These are phyloP conservation scores for Chloebia gouldiae DNA, from an alignment of 2,113 vertebrate genomes.

Conservation along the genomic window DNA sequence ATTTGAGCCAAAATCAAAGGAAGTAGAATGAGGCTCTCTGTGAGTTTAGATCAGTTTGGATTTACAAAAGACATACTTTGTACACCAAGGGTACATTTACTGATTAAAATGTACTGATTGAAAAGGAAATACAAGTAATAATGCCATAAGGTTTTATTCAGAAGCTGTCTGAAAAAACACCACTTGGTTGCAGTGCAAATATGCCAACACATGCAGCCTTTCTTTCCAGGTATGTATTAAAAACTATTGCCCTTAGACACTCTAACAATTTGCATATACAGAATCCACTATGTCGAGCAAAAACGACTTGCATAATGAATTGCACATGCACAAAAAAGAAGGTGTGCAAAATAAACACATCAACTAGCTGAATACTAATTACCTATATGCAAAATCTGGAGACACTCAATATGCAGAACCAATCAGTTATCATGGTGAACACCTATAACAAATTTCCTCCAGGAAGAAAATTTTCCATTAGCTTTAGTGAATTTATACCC, in stretches of 20 bases:
- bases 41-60: background rate
- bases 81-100: background rate
- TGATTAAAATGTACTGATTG: background rate
- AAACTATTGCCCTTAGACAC: conserved; percentile 31
- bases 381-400: conserved; percentile 39
- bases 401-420: conserved; percentile 48
- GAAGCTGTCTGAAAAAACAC: background rate
- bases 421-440: conserved; percentile 52
- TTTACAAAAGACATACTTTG: background rate
- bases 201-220: background rate
- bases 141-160: background rate
- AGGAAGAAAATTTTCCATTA: conserved; percentile 55
- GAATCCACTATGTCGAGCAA: conserved; percentile 1
- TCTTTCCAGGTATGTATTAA: conserved; percentile 19
- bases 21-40: background rate
- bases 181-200: background rate
- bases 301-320: conserved; percentile 48
- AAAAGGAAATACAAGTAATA: conserved; percentile 5
- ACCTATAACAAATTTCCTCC: conserved; percentile 60
- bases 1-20: background rate
- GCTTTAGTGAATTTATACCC: conserved; percentile 57
- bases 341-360: conserved; percentile 66
- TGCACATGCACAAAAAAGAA: background rate
- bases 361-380: conserved; percentile 47
- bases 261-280: conserved; percentile 39